A percentile compares a stretch with the other conserved stretches of the same genome.
Evolutionary conservation across 2,888 invertebrate species (phyloP).

Genomic region (Tigriopus californicus): DNA sequence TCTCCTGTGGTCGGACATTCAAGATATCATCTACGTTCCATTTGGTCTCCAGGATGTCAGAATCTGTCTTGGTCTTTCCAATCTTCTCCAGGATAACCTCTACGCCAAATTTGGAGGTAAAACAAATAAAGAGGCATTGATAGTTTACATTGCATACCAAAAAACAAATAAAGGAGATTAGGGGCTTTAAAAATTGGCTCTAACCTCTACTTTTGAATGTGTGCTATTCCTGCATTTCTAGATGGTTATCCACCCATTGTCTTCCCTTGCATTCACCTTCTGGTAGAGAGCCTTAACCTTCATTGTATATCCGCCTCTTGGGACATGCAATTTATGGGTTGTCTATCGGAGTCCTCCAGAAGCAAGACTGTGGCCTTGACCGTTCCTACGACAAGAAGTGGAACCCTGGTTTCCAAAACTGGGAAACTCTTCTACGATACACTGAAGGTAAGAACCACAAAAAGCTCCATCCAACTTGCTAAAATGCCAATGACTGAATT

Average conservation of each 20-base stretch:
- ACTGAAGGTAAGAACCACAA: conserved; percentile 3
- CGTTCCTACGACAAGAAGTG: background rate
- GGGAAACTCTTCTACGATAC: conserved; percentile 11
- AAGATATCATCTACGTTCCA: background rate
- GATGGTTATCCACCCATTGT: conserved; percentile 30
- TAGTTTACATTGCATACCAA: too few species aligned
- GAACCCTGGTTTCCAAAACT: conserved; percentile 6
- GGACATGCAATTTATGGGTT: conserved; percentile 42
- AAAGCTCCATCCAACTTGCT: too few species aligned
- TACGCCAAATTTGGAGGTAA: background rate
- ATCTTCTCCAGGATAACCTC: conserved; percentile 19
- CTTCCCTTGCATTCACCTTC: conserved; percentile 46
- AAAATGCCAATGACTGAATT: too few species aligned
- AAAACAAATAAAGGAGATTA: too few species aligned
- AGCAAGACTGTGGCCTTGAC: background rate
- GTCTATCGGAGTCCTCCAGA: conserved; percentile 2
- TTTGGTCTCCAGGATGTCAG: conserved; percentile 18
- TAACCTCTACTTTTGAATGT: background rate
- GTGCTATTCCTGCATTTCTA: background rate
- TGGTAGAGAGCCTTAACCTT: conserved; percentile 55
- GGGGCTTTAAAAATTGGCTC: too few species aligned
- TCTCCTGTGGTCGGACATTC: conserved; percentile 41
- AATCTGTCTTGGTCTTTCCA: conserved; percentile 18
- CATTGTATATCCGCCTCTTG: conserved; percentile 60
- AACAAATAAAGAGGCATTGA: too few species aligned